These are phyloP conservation scores for Perizoma flavofasciatum DNA, from an alignment of 2,888 invertebrate genomes.

Conservation along the genomic window DNA sequence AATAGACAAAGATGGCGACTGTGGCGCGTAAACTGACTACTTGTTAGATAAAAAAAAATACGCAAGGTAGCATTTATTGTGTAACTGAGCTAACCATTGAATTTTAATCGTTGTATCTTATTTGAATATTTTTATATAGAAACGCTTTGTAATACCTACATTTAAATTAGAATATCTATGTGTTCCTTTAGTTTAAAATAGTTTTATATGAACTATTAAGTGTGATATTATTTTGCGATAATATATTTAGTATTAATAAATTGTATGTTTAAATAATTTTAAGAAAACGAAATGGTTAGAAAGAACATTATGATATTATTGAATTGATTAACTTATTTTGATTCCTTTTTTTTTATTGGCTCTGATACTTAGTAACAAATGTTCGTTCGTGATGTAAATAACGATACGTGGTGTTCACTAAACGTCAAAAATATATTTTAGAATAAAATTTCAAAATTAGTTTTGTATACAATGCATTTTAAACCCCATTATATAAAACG, in stretches of 20 bases:
- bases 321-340: not conserved
- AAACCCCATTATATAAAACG: conserved; percentile 50
- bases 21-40: too few species aligned
- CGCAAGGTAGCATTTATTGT: too few species aligned
- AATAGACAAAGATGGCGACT: too few species aligned
- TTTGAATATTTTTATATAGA: too few species aligned
- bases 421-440: conserved; percentile 50
- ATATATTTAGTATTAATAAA: not conserved
- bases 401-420: conserved; percentile 61
- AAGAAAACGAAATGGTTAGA: not conserved
- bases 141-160: too few species aligned
- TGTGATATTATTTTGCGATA: conserved; percentile 15
- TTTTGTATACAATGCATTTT: conserved; percentile 64
- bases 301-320: not conserved
- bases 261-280: not conserved
- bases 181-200: conserved; percentile 2
- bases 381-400: conserved; percentile 50
- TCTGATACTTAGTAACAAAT: too few species aligned
- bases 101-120: too few species aligned
- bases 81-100: too few species aligned
- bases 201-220: not conserved
- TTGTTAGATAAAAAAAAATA: too few species aligned
- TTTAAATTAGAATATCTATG: too few species aligned
- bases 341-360: not conserved
- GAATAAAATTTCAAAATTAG: conserved; percentile 52